Evolutionary conservation across 2,888 invertebrate species (phyloP), one percentile per base, ranked within the genome.

Genomic region (Diloba caeruleocephala): DNA sequence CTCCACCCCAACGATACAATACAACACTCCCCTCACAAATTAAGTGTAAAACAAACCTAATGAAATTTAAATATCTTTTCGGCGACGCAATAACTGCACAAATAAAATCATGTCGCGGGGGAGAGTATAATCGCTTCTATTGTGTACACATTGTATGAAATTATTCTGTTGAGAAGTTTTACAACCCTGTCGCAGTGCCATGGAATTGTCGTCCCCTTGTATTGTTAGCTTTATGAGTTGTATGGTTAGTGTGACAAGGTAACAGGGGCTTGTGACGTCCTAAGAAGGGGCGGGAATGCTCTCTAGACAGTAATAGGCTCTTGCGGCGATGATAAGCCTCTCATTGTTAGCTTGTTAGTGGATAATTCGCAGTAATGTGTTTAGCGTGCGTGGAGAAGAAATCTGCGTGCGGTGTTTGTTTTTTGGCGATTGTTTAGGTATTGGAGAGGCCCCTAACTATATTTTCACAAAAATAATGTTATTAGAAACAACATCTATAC

Each of bases 11-110:
- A 71, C 84, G 70, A 88, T 88, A 84, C 79, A 80, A 78, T 88
- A 84, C 79, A 80, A 78, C 81, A 84, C 82, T 79, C 91, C 92
- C 92, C 89, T 90, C 89, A 83, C 91, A 93, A 93, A 92, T 93
- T 92, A 93, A 93, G 92, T 93, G 93, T 92, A 93, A 93, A 93
- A 93, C 92, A 93, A 93, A 92, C 92, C 93, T 91, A 93, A 93
- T 92, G 92, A 91, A 92, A 93, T 93, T 92, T 92, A 92, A 92
- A 93, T 92, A 92, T 92, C 91, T 92, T 88, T 85, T 87, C 85
- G 85, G 81, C 88, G 85, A 86, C 88, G 88, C 87, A 90, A 92
- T 93, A 92, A 91, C 90, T 88, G 89, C 85, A 90, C 92, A 90
- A 92, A 93, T 92, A 92, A 91, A 93, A 91, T 92, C 90, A 90